Evolutionary conservation across 1,140 invertebrate genomes (phyloP).

Genomic region (Neodiprion virginianus): DNA sequence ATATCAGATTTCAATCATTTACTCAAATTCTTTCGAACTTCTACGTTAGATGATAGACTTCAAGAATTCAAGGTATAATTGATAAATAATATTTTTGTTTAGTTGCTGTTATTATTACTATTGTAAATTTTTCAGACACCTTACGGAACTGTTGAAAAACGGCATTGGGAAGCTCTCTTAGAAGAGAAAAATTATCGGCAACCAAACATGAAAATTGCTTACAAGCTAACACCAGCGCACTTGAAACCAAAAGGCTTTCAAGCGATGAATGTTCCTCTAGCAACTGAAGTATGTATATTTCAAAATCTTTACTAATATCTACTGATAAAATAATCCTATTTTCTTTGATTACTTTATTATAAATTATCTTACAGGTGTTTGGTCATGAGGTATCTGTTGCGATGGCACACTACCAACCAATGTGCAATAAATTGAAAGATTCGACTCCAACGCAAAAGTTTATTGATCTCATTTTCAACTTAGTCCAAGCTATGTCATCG

Average conservation of each 20-base stretch:
- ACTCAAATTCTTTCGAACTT: conserved; percentile 20
- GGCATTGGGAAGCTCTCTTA: conserved; percentile 19
- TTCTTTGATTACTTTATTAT: too few species aligned
- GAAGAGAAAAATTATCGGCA: neutral
- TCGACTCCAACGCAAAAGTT: too few species aligned
- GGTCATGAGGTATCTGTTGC: too few species aligned
- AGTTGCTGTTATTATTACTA: conserved; percentile 1
- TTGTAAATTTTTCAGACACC: conserved; percentile 23
- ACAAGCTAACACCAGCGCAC: conserved; percentile 4
- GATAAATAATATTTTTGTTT: conserved; percentile 1
- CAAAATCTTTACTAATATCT: neutral
- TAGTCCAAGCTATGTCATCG: too few species aligned
- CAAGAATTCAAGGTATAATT: neutral
- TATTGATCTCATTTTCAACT: too few species aligned
- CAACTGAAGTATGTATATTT: conserved; percentile 17
- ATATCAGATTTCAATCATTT: conserved; percentile 31
- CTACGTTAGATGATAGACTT: too few species aligned
- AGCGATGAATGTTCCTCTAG: conserved; percentile 22
- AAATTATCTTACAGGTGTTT: too few species aligned
- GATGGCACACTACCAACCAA: too few species aligned
- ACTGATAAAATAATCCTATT: too few species aligned
- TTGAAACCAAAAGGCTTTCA: conserved; percentile 4
- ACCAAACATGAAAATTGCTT: conserved; percentile 3
- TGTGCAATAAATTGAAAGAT: too few species aligned
- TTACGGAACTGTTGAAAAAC: conserved; percentile 16